Base-by-base conservation (phyloP, 2,113 vertebrate species). In the Aspidoscelis tigris region DNA sequence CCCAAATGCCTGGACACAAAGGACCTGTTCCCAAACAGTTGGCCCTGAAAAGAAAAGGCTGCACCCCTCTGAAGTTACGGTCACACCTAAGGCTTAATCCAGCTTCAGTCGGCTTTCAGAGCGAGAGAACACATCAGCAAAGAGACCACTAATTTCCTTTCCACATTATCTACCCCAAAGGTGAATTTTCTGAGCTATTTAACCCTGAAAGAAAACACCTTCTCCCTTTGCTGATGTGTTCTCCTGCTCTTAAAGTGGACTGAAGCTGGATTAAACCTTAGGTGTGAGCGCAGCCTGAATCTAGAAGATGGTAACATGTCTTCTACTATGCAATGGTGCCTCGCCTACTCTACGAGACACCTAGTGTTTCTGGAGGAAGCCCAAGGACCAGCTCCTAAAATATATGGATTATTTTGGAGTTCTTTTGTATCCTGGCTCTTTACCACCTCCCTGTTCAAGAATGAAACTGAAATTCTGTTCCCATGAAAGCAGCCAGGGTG, bases 401-500 rank as follows among this genome's bases (percentile, higher is more conserved):
- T 20, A 0, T 33, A 61, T 64, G 74, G 65, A 61, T 65, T 47
- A 14, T 16, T 64, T 55, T 18, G 65, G 66, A 3, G 14, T 64
- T 44, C 2, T 12, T 24, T 43, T 18, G 12, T 33, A 0, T 1
- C 7, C 21, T 33, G n/a, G 5, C n/a, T 39, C 71, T 0, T 33
- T 66, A 9, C 3, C 70, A 80, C 1, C 7, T 16, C 55, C 50
- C 69, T 76, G 43, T 0, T 81, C 58, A 3, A 73, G 22, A 72
- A 69, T 11, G 12, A 44, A 53, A 39, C 7, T 85, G 87, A 80
- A 88, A 85, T 65, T n/a, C 78, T 47, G 72, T 14, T 83, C 83
- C 50, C 3, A 44, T 58, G 87, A 73, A 22, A 10, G 65, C 82
- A 90, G 85, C 84, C 88, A 85, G 83, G 41, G 66, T 24, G 87